Conservation (phyloP, 2,113 vertebrate genomes). For the Lophochroa leadbeateri region DNA sequence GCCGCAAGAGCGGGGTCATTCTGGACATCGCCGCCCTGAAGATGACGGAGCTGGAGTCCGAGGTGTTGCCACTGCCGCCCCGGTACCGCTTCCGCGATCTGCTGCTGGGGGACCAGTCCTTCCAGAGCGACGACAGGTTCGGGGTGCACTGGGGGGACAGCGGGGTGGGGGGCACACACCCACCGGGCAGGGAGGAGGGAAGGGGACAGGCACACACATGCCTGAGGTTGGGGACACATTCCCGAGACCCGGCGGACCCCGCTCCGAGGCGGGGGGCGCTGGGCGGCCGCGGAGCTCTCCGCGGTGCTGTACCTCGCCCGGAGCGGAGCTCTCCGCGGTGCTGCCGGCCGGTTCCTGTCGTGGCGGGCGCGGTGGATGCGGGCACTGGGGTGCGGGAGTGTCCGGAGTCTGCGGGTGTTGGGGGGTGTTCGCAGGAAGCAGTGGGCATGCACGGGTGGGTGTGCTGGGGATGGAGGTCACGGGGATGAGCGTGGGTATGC, state of each 20-base stretch:
- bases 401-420: fast-evolving
- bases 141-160: neutral
- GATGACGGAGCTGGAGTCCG: conserved; percentile 90
- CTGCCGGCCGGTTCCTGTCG: neutral
- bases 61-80: conserved; percentile 91
- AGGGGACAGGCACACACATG: fast-evolving
- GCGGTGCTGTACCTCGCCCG: neutral
- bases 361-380: neutral
- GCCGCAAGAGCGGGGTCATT: conserved; percentile 80
- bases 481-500: fast-evolving
- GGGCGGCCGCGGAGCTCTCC: neutral
- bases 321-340: conserved; percentile 58
- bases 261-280: fast-evolving
- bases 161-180: neutral
- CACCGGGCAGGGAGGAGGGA: neutral
- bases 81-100: conserved; percentile 95
- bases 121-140: conserved; percentile 95
- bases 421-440: neutral
- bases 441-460: neutral
- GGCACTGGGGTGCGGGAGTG: fast-evolving
- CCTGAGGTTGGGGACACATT: fast-evolving
- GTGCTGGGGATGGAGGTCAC: neutral
- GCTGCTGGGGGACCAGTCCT: conserved; percentile 92
- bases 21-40: conserved; percentile 84
- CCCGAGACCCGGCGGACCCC: neutral